Evolutionary conservation across 2,113 vertebrate species (phyloP), one percentile per base, ranked within the genome.

Genomic region (Irena cyanogastra): DNA sequence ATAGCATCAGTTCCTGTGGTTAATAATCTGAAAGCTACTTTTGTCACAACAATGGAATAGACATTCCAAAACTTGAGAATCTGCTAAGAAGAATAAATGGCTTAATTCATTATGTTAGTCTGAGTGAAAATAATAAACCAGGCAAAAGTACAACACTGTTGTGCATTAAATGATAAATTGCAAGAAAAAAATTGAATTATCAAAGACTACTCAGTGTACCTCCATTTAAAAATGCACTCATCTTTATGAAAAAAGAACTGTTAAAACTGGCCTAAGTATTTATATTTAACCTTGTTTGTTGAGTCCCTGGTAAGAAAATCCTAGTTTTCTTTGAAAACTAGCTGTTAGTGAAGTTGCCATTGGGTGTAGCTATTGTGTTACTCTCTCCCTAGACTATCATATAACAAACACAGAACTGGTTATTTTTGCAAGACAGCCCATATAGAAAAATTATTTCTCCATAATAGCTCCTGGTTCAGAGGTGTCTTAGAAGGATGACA

Each of bases 341-440:
- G 81, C 88, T 95, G 49, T 95, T 79, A 65, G n/a, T 54, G 50
- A 19, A 84, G n/a, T 66, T 92, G 44, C 95, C 97, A 95, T 66
- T 96, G 89, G 96, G 96, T 93, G 97, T 97, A 96, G 96, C 95
- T 96, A 76, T 95, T 96, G 96, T 72, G 77, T 94, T 89, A 28
- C 37, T 93, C 28, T 71, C 53, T 88, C 26, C 23, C 37, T 44
- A 10, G 39, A 44, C 20, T 10, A 71, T 88, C 8, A 0, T 12
- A 45, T 22, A 83, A n/a, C 13, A 79, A 80, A 84, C 39, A 69
- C 2, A 4, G 35, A 87, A 72, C 61, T 77, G 21, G 31, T 75
- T 91, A 72, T 94, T 96, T 95, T 93, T 94, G 44, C 35, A 75
- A 78, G 56, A 81, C 22, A 78, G 8, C 8, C 41, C 11, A 1